Base-by-base conservation (phyloP, 2,113 vertebrate species). In the Lycocorax pyrrhopterus region DNA sequence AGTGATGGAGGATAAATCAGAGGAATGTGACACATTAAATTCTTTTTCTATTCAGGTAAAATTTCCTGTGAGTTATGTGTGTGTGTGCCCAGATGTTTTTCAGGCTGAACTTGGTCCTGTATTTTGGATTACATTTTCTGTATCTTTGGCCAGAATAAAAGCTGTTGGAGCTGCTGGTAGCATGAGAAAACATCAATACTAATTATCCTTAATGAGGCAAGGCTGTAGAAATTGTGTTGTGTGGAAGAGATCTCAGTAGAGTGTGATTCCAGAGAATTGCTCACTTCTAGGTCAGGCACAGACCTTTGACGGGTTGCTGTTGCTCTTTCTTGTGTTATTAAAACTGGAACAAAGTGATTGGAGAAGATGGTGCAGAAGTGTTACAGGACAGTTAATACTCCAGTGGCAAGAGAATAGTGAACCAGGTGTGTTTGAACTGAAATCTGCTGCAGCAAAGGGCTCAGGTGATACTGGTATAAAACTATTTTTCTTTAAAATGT, bases 31-130 rank as follows among this genome's bases (percentile, higher is more conserved):
- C 5, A 5, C 10, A 6, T 37, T 62, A 44, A 49, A 56, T 69
- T 37, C 1, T 47, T 81, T 63, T 32, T 46, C 26, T 75, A 4
- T 32, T 49, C 19, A 12, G 21, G 21, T 13, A 55, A 27, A 44
- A 41, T 46, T 59, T 79, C 27, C 18, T 11, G 27, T 10, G 49
- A 66, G 35, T 49, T 55, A 10, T 37, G 9, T 18, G 15, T 63
- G 9, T 44, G 17, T 23, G 39, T 3, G 5, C 6, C 3, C 7
- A 9, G 3, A 9, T 0, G 0, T 55, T 64, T 89, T 79, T 59
- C 22, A 68, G 44, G n/a, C 52, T 69, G 58, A 79, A 64, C 43
- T 35, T 71, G 41, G 7, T 53, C 26, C 47, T 68, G 25, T 39
- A 25, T 26, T 73, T 84, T 62, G 25, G 44, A 37, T 83, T 62